Conservation (phyloP, 1,140 invertebrate genomes). For the Aricia agestis region DNA sequence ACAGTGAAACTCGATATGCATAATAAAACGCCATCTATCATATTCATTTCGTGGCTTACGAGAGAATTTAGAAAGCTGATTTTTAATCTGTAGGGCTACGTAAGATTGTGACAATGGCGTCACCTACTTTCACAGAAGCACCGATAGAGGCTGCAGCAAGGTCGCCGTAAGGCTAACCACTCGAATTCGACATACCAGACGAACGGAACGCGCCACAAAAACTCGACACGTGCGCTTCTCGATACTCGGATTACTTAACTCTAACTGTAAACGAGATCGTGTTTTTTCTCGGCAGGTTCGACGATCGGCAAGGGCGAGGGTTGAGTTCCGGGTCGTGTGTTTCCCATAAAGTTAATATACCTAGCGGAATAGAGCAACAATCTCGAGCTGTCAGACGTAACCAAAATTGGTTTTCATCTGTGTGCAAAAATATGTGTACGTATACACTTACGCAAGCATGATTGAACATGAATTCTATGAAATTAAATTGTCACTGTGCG, state of each 20-base stretch:
- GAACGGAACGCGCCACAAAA: constrained; percentile 70
- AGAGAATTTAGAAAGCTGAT: constrained; percentile 63
- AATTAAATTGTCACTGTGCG: too few relatives aligned
- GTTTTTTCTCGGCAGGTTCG: constrained; percentile 67
- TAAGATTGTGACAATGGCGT: constrained; percentile 37
- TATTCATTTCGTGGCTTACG: constrained; percentile 36
- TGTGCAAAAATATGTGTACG: too few relatives aligned
- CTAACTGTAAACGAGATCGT: constrained; percentile 71
- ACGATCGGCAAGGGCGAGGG: constrained; percentile 58
- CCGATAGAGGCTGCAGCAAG: constrained; percentile 49
- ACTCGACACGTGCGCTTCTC: constrained; percentile 71
- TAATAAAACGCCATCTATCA: constrained; percentile 25
- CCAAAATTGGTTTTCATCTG: too few relatives aligned
- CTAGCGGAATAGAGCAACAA: too few relatives aligned
- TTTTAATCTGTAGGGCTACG: constrained; percentile 42
- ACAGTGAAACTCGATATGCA: constrained; percentile 10
- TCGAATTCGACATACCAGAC: constrained; percentile 70
- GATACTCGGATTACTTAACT: constrained; percentile 70
- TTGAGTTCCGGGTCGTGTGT: constrained; percentile 37
- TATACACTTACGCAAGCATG: too few relatives aligned
- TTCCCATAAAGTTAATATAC: too few relatives aligned
- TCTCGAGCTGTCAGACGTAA: too few relatives aligned
- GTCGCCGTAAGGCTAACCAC: constrained; percentile 73
- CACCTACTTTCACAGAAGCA: constrained; percentile 68
- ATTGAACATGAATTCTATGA: too few relatives aligned